Percentiles rank a stretch among this genome's conserved stretches.
Conservation (phyloP, 2,888 invertebrate genomes). For the Ophraella communa region DNA sequence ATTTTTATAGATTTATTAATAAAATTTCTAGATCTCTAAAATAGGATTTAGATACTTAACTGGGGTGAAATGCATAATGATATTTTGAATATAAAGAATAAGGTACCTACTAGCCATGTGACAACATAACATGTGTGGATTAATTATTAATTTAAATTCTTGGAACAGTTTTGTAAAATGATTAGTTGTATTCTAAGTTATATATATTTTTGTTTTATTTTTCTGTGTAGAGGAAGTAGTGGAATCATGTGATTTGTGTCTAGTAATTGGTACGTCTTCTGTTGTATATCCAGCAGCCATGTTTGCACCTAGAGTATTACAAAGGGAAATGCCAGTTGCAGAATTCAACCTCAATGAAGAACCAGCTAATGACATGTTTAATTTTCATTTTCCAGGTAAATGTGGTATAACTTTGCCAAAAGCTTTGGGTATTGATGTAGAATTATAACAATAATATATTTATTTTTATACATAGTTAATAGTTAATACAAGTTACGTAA, state of each 20-base stretch:
- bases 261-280: conserved; percentile 87
- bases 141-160: too few species aligned
- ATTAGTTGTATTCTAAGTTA: background rate
- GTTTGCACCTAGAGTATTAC: conserved; percentile 81
- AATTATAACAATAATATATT: background rate
- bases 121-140: too few species aligned
- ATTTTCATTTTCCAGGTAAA: conserved; percentile 55
- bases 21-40: too few species aligned
- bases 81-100: too few species aligned
- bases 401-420: conserved; percentile 55
- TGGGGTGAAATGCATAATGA: too few species aligned
- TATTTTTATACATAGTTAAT: background rate
- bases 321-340: conserved; percentile 75
- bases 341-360: conserved; percentile 68
- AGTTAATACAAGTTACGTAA: background rate
- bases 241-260: conserved; percentile 75
- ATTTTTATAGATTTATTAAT: too few species aligned
- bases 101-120: too few species aligned
- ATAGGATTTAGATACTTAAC: too few species aligned
- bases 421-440: conserved; percentile 46
- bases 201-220: background rate
- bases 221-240: conserved; percentile 65
- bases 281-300: conserved; percentile 87
- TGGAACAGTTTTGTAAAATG: background rate
- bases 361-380: conserved; percentile 50